Base-by-base conservation (phyloP, 64 coral and sea anemone species). In the Porites lutea region DNA sequence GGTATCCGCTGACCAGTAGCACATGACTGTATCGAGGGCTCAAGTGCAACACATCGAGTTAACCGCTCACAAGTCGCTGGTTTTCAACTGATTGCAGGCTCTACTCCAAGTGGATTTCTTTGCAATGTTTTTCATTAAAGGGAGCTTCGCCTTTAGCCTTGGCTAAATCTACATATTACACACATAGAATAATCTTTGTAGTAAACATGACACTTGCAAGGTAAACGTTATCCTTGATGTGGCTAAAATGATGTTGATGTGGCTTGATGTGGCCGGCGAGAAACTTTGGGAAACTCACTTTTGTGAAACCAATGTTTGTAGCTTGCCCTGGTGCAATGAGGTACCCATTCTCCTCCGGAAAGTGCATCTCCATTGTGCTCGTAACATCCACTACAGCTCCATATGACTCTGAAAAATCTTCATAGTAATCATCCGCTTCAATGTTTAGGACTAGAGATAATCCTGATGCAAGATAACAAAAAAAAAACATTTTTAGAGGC, bases 331-430 rank as follows among this genome's bases (percentile, higher is more conserved):
- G 67, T 70, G 67, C 67, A 19, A 70, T 6, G 27, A 70, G 67
- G 19, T 70, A 70, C 22, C 67, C 67, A 37, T 70, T 70, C 67
- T 70, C 67, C 67, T 70, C 67, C 4, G 67, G 67, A 70, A 70
- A 70, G n/a, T 22, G 22, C 67, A 8, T 70, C 9, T 70, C 21
- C 22, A 10, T 4, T 23, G 4, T 2, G 8, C 22, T 5, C n/a
- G 67, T 37, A 8, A 70, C 67, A 2, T 70, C 67, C 21, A 70
- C n/a, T 8, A 70, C 19, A 21, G 67, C 67, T 1, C 67, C 67
- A 5, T 23, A 70, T 6, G 67, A 70, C 22, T 70, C 67, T 5
- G 67, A 70, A 21, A 70, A 70, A 21, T 70, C 67, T n/a, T 21
- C 19, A 6, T 10, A 70, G n/a, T 70, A 70, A 10, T 70, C 67